Evolutionary conservation across 2,113 vertebrate species (phyloP), one percentile per base, ranked within the genome.

Genomic region (Lutjanus erythropterus): DNA sequence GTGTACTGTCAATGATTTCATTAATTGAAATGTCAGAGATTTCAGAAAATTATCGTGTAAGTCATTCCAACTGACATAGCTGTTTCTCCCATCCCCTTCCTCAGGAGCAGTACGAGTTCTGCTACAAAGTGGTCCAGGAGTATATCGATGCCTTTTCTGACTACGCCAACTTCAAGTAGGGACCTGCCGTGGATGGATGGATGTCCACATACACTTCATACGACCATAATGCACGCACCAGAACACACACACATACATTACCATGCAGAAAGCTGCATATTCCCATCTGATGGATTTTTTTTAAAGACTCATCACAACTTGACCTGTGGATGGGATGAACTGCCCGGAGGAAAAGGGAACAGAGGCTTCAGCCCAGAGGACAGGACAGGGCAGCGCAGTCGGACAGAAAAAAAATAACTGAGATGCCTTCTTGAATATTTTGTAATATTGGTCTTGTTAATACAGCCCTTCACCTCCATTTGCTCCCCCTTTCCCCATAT

Each of bases 91-190:
- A 0, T 50, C 21, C 23, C 35, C 16, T 39, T 2, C 80, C 49
- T 0, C 93, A 99, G 98, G 98, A 99, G 94, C 98, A 99, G 96
- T 99, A 99, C 61, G 98, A 99, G 94, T 99, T 99, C 96, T 99
- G 98, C 95, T 99, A 99, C 96, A 99, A 98, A 94, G 98, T 99
- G 95, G 98, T 99, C 93, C 98, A 99, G 94, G 97, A 99, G 83
- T 99, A 99, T 29, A 99, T 99, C n/a, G 98, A 99, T 88, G 98
- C 98, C 62, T 99, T 99, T 94, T 99, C 98, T 86, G 98, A 99
- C 93, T 99, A 99, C 74, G 98, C 98, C 96, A 99, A 99, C 96
- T 99, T 99, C 95, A 99, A 99, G 94, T 99, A 95, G 91, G 87
- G 84, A 87, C 70, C 73, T 65, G 53, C 47, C 71, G 25, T 56